Evolutionary conservation across 2,888 invertebrate species (phyloP).

Genomic region (Meteorus cinctellus): DNA sequence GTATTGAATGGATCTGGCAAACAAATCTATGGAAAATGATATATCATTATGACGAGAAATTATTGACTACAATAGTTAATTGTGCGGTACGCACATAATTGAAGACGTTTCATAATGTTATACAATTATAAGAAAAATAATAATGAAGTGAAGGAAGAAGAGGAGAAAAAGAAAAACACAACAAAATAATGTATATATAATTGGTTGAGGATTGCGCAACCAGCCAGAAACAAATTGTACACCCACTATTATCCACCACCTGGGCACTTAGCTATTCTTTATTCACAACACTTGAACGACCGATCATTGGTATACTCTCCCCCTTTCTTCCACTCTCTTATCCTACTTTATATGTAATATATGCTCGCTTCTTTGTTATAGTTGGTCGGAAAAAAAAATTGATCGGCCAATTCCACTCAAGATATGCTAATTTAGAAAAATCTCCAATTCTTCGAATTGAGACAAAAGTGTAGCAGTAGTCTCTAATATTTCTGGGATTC

Average conservation of each 20-base stretch:
- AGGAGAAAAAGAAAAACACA: slow-evolving; percentile 40
- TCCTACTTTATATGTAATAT: slow-evolving; percentile 16
- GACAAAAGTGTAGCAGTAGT: background rate
- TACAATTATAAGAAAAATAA: slow-evolving; percentile 22
- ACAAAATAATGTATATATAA: slow-evolving; percentile 45
- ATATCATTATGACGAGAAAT: background rate
- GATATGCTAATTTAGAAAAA: slow-evolving; percentile 24
- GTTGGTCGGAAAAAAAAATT: background rate
- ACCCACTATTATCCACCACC: slow-evolving; percentile 53
- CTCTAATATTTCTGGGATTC: background rate
- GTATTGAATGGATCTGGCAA: background rate
- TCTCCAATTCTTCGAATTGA: slow-evolving; percentile 4
- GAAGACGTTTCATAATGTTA: background rate
- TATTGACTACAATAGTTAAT: background rate
- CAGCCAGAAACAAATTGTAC: slow-evolving; percentile 53
- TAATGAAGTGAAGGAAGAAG: slow-evolving; percentile 5
- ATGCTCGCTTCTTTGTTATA: background rate
- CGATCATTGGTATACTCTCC: slow-evolving; percentile 18
- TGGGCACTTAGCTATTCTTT: slow-evolving; percentile 49
- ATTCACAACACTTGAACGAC: slow-evolving; percentile 47
- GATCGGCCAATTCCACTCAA: slow-evolving; percentile 15
- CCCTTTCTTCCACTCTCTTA: background rate
- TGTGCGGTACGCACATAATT: background rate
- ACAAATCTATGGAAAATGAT: background rate
- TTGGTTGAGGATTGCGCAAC: slow-evolving; percentile 44